phyloP scores from a whole-genome alignment of 2,888 invertebrate species.

The Cantharis rufa region DNA sequence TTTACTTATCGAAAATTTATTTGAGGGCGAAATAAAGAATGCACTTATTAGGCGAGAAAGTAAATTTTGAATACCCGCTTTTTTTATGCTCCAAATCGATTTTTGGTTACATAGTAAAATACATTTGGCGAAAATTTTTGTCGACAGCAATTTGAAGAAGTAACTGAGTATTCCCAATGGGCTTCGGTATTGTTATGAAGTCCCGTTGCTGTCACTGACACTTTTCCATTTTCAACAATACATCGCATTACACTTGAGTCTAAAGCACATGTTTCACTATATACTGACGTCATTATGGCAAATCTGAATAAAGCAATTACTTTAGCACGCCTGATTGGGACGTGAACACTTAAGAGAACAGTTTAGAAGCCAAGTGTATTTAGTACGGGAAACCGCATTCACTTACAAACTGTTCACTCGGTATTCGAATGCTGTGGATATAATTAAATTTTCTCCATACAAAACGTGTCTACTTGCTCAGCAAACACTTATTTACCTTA shows the following conservation, averaged over 20 bases:
- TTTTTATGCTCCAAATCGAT: background rate
- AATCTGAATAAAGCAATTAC: constrained; percentile 50
- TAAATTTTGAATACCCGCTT: background rate
- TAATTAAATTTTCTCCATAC: constrained; percentile 41
- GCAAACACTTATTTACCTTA: constrained; percentile 38
- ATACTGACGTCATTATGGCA: constrained; percentile 43
- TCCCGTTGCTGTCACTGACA: constrained; percentile 23
- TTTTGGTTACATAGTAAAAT: background rate
- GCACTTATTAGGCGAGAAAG: background rate
- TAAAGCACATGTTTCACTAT: constrained; percentile 46
- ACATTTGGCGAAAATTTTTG: background rate
- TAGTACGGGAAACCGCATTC: constrained; percentile 45
- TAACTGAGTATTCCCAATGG: background rate
- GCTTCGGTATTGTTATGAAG: constrained; percentile 14
- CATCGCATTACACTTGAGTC: constrained; percentile 44
- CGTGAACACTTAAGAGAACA: constrained; percentile 40
- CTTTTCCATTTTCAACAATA: constrained; percentile 29
- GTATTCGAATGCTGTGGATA: constrained; percentile 33
- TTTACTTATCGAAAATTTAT: background rate
- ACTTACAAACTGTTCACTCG: constrained; percentile 40
- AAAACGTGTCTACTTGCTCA: constrained; percentile 34
- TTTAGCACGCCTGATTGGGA: constrained; percentile 41
- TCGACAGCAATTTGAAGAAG: constrained; percentile 1
- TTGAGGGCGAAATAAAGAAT: background rate
- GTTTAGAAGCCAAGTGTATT: constrained; percentile 37